Conservation (phyloP, 2,797 vertebrate species). For the Ibycter americanus region DNA sequence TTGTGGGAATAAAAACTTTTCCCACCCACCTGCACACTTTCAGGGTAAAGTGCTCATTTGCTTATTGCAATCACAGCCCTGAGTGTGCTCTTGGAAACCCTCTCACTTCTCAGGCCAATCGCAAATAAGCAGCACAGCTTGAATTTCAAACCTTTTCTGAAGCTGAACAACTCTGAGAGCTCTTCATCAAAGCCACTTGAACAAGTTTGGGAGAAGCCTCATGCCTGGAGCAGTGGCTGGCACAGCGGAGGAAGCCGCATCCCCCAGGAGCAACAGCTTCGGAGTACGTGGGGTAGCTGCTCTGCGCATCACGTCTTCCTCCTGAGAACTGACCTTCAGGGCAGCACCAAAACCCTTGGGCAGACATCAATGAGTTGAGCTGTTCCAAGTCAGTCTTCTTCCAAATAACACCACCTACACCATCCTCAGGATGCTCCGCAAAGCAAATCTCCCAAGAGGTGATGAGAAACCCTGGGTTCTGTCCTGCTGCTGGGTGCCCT, state of each 20-base stretch:
- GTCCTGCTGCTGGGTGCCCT: accelerated
- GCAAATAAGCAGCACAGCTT: neutral
- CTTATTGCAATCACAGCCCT: neutral
- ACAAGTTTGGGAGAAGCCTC: neutral
- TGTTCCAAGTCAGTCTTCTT: neutral
- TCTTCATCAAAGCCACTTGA: neutral
- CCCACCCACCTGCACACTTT: neutral
- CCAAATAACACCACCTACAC: neutral
- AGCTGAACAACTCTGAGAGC: neutral
- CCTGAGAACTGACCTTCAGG: neutral
- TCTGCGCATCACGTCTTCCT: accelerated
- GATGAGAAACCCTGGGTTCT: neutral
- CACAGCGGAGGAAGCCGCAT: neutral
- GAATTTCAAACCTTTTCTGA: neutral
- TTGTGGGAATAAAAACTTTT: neutral
- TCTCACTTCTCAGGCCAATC: neutral
- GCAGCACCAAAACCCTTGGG: neutral
- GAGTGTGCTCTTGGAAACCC: neutral
- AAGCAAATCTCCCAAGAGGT: neutral
- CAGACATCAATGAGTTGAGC: neutral
- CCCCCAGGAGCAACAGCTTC: neutral
- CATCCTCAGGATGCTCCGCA: neutral
- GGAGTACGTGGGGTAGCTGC: accelerated
- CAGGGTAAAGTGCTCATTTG: neutral
- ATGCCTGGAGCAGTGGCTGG: neutral